phyloP scores from a whole-genome alignment of 2,797 vertebrate genomes.

The Triplophysa bombifrons region DNA sequence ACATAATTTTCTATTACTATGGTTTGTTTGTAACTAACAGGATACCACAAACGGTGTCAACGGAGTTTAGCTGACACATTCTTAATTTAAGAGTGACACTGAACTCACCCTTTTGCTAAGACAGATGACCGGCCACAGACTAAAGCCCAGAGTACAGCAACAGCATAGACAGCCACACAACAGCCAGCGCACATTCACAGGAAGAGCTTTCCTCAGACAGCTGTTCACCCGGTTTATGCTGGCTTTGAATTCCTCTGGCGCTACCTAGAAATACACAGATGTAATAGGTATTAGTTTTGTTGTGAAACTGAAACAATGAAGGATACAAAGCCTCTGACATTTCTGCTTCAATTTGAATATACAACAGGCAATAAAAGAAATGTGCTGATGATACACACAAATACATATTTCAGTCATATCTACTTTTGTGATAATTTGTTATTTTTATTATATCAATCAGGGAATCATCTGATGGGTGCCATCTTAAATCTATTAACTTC shows the following conservation, averaged over 20 bases:
- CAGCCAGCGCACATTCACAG: slow-evolving; percentile 96
- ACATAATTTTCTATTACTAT: too few species aligned
- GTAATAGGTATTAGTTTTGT: background rate
- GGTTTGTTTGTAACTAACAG: too few species aligned
- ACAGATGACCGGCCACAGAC: slow-evolving; percentile 99
- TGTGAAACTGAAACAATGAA: background rate
- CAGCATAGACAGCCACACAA: slow-evolving; percentile 98
- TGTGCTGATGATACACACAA: too few species aligned
- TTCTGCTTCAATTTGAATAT: background rate
- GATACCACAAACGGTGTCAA: background rate
- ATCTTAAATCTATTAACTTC: background rate
- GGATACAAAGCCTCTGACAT: background rate
- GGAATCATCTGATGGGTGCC: background rate
- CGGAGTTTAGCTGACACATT: background rate
- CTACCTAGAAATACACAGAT: slow-evolving; percentile 79
- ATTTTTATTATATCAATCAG: background rate
- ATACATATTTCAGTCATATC: too few species aligned
- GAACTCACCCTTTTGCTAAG: slow-evolving; percentile 97
- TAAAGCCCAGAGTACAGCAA: slow-evolving; percentile 98
- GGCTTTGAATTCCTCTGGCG: slow-evolving; percentile 99
- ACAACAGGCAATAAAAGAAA: background rate
- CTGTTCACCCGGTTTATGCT: slow-evolving; percentile 96
- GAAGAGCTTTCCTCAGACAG: slow-evolving; percentile 96
- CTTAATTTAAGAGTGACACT: background rate
- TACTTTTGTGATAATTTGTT: too few species aligned